Base-by-base conservation (phyloP, 2,888 invertebrate genomes). In the Volucella inflata region DNA sequence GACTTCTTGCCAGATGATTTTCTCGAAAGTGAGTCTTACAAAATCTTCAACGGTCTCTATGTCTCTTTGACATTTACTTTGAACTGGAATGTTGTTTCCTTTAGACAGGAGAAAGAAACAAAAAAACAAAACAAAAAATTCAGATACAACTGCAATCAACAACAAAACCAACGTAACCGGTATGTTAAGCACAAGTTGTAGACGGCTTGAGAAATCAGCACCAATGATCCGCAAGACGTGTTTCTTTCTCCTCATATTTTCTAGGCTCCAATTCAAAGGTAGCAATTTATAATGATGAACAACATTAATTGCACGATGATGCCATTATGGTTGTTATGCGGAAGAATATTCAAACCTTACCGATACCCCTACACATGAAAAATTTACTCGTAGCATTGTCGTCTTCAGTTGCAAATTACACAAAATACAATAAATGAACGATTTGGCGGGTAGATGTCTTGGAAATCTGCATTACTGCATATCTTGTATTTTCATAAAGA, bases 11-110 rank as follows among this genome's bases (percentile, higher is more conserved):
- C 6, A 30, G 30, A 30, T 30, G 30, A 30, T 70, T 57, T 44
- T 38, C 46, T 68, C 68, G 68, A 68, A 68, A 70, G 70, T 70
- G 70, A 70, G 48, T 70, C 70, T 57, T 44, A 44, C 11, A 12
- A 44, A 44, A 44, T 44, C 12, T n/a, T n/a, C 3, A 12, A 44
- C 12, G 48, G 62, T 46, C n/a, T 30, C 62, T 44, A 10, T 59
- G 17, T 59, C 44, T 62, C 14, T 65, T 65, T 65, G 65, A 65
- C 65, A 65, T 65, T 65, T 65, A 51, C 40, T 40, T 12, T 38
- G 9, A 51, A 12, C 40, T 51, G 51, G 65, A 65, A 65, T 65
- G 50, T 40, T 51, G 65, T 65, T 65, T 50, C 65, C 60, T 62
- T 62, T 12, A 46, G 16, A 44, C 12, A 21, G 21, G 38, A n/a